Conservation (phyloP, 2,888 invertebrate genomes). For the Mimachlamys varia region DNA sequence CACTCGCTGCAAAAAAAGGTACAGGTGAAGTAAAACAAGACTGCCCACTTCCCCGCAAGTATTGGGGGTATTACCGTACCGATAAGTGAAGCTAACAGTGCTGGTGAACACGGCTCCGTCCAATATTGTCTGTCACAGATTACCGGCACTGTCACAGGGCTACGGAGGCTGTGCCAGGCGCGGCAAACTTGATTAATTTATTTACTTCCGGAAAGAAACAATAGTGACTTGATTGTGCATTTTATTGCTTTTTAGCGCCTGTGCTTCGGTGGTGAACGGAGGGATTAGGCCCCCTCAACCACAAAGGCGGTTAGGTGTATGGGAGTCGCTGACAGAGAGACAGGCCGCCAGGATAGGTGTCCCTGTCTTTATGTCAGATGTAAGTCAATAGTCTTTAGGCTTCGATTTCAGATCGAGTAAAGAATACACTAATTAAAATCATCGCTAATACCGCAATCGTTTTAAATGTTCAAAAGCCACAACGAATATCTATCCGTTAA, state of each 20-base stretch:
- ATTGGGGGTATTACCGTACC: background rate
- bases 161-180: slow-evolving; percentile 20
- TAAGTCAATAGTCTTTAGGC: slow-evolving; percentile 13
- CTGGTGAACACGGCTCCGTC: background rate
- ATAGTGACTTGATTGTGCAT: slow-evolving; percentile 36
- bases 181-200: slow-evolving; percentile 34
- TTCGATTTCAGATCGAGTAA: slow-evolving; percentile 6
- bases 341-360: background rate
- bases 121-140: slow-evolving; percentile 29
- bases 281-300: background rate
- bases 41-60: background rate
- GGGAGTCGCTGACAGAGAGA: background rate
- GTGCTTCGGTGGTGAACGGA: slow-evolving; percentile 19
- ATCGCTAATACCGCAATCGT: slow-evolving; percentile 24
- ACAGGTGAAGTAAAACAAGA: background rate
- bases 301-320: background rate
- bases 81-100: background rate
- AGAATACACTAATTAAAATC: background rate
- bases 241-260: slow-evolving; percentile 33
- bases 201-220: slow-evolving; percentile 36
- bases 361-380: background rate
- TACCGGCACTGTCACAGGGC: background rate
- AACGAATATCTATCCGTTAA: background rate
- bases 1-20: background rate
- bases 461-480: background rate